Percentiles rank a stretch among this genome's conserved stretches.
phyloP scores from a whole-genome alignment of 2,113 vertebrate species.

The Anoplopoma fimbria region DNA sequence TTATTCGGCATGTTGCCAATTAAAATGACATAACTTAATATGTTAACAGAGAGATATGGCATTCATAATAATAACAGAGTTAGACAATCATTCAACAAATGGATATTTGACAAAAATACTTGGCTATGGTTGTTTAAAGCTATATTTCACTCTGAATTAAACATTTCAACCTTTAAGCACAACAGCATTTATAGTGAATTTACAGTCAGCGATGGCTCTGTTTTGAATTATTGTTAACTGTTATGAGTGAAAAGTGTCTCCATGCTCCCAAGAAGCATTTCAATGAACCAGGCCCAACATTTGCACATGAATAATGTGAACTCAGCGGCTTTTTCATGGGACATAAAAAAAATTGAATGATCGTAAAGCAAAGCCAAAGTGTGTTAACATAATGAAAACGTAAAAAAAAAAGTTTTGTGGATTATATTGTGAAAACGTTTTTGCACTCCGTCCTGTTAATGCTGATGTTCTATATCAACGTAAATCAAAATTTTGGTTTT shows the following conservation, averaged over 20 bases:
- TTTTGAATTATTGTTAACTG: neutral
- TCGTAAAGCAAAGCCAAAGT: neutral
- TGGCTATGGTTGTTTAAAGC: conserved; percentile 30
- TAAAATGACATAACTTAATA: neutral
- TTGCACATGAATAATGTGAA: neutral
- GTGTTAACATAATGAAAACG: neutral
- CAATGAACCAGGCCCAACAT: neutral
- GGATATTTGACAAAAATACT: conserved; percentile 17
- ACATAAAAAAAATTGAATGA: neutral
- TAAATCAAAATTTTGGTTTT: neutral
- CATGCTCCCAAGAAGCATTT: neutral
- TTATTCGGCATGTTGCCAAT: neutral
- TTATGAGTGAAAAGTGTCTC: neutral
- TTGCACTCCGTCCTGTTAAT: neutral
- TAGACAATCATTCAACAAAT: neutral
- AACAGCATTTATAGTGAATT: neutral
- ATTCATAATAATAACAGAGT: conserved; percentile 2
- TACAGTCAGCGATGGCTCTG: neutral
- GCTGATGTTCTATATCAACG: neutral
- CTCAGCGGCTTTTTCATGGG: too few species aligned
- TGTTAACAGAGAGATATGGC: neutral
- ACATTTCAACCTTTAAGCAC: neutral
- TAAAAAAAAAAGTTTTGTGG: neutral
- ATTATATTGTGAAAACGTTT: neutral
- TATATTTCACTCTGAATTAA: neutral